phyloP scores from a whole-genome alignment of 2,797 vertebrate species.

The Toxotes lorentzi region DNA sequence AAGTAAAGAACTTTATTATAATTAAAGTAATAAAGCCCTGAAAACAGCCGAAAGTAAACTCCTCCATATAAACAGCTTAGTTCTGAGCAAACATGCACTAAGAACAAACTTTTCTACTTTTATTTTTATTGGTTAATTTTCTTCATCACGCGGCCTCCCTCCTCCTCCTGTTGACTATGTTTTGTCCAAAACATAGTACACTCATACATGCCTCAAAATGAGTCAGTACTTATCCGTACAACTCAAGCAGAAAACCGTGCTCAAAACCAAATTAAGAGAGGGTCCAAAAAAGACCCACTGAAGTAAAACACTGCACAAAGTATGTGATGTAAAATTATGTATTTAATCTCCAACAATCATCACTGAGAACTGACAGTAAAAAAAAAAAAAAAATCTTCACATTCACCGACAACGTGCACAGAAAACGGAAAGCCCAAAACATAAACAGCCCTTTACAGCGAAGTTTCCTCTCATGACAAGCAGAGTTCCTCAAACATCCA shows the following conservation, averaged over 20 bases:
- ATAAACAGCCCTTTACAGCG: background rate
- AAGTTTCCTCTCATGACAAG: constrained; percentile 2
- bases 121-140: no score
- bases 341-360: constrained; percentile 17
- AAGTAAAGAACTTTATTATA: no score
- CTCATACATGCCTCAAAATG: no score
- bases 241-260: background rate
- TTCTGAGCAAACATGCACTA: no score
- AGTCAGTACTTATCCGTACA: background rate
- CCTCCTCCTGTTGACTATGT: no score
- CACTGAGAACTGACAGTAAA: background rate
- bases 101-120: no score
- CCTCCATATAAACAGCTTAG: no score
- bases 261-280: background rate
- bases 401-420: background rate
- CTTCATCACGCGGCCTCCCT: no score
- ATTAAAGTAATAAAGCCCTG: no score
- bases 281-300: background rate
- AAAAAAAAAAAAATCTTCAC: constrained; percentile 12
- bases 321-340: constrained; percentile 40
- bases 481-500: constrained; percentile 11
- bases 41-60: no score
- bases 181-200: no score
- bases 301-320: background rate
- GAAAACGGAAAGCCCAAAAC: constrained; percentile 1